A percentile compares a stretch with the other conserved stretches of the same genome.
phyloP scores from a whole-genome alignment of 2,797 vertebrate genomes.

The Premnoplex brunnescens region DNA sequence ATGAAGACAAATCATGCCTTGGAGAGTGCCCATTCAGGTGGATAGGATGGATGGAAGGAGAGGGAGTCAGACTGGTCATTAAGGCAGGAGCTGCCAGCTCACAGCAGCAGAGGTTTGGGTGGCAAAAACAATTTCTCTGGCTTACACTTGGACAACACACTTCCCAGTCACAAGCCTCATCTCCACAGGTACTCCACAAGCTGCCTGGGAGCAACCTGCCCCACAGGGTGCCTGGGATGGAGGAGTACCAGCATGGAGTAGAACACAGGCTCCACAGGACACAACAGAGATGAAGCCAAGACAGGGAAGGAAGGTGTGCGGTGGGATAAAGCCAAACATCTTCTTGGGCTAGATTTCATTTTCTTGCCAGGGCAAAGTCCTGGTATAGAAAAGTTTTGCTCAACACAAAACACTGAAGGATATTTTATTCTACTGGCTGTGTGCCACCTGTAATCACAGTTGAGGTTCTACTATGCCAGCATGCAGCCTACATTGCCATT shows the following conservation, averaged over 20 bases:
- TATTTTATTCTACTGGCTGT: not conserved
- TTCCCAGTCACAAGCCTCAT: not conserved
- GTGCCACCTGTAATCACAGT: not conserved
- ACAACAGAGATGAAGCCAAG: not conserved
- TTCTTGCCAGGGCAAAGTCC: not conserved
- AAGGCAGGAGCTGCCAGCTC: not conserved
- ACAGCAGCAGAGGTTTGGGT: not conserved
- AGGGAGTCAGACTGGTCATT: not conserved
- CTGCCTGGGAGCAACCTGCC: not conserved
- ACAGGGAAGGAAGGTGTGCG: not conserved
- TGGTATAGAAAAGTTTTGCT: not conserved
- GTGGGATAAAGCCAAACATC: not conserved
- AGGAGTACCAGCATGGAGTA: not conserved
- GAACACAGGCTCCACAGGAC: not conserved
- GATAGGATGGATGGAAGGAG: not conserved
- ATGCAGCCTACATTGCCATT: not conserved
- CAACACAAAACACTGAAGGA: not conserved
- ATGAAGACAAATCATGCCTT: not conserved
- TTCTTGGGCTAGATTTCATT: not conserved
- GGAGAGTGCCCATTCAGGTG: not conserved
- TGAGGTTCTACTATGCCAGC: not conserved
- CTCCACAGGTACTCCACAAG: not conserved
- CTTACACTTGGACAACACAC: not conserved
- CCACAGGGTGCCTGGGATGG: rapidly evolving
- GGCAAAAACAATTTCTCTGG: not conserved